phyloP scores from a whole-genome alignment of 2,888 invertebrate species.

The Sinohyriopsis cumingii region DNA sequence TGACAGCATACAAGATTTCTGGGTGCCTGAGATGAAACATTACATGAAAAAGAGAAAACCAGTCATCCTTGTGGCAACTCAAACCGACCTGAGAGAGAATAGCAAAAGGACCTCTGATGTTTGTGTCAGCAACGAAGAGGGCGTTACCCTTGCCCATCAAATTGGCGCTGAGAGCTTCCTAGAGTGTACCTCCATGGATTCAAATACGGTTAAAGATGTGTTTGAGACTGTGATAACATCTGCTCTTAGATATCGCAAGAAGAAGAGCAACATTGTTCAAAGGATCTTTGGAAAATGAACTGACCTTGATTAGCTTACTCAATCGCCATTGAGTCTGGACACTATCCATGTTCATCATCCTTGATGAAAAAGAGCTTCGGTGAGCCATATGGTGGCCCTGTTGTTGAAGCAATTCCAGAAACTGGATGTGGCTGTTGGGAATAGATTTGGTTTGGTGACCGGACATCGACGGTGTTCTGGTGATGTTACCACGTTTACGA shows the following conservation, averaged over 20 bases:
- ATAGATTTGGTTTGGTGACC: no score
- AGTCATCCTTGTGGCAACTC: conserved; percentile 56
- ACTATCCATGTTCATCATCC: no score
- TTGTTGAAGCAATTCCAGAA: no score
- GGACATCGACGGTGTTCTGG: no score
- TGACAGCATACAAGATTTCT: conserved; percentile 51
- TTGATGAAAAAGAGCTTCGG: no score
- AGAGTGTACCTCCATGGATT: conserved; percentile 50
- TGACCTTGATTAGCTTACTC: no score
- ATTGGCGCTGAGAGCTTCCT: conserved; percentile 55
- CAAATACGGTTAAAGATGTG: conserved; percentile 46
- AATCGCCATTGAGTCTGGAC: no score
- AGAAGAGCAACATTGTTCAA: conserved; percentile 38
- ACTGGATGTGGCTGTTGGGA: no score
- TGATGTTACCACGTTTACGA: no score
- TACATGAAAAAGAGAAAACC: conserved; percentile 45
- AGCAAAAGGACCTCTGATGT: conserved; percentile 12
- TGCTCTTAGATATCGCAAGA: conserved; percentile 48
- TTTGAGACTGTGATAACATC: conserved; percentile 53
- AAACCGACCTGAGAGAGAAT: conserved; percentile 48
- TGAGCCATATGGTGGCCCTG: no score
- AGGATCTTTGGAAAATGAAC: conserved; percentile 35
- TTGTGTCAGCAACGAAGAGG: conserved; percentile 39
- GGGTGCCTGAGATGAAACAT: conserved; percentile 56
- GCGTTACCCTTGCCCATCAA: conserved; percentile 46